Evolutionary conservation across 2,113 vertebrate species (phyloP), one percentile per base, ranked within the genome.

Genomic region (Jaculus jaculus): DNA sequence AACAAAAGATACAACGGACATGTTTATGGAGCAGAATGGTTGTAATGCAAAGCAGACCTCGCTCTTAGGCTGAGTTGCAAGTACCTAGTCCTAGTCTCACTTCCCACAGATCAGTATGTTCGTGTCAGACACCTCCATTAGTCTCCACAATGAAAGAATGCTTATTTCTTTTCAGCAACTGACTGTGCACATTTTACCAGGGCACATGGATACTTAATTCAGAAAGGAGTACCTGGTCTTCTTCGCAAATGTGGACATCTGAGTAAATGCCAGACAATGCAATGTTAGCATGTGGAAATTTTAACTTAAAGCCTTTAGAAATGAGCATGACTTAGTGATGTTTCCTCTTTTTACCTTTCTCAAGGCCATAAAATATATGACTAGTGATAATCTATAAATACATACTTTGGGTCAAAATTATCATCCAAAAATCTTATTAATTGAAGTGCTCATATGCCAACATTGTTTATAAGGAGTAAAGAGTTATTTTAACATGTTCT

Each of bases 361-460:
- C 23, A 74, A n/a, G 23, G 0, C 18, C 92, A 0, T 51, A 47
- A 81, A 32, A 32, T 90, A 10, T n/a, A 65, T 28, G 34, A 74
- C 18, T 87, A 80, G 28, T 58, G 61, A 88, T 73, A 69, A 37
- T 75, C 58, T 20, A n/a, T n/a, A 54, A 54, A 79, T 42, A 15
- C 30, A 68, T 77, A 79, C 68, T 4, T 80, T 66, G 91, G 17
- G 26, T 47, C 87, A 82, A 61, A 63, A 74, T 95, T 91, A 74
- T 60, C 13, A 92, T 17, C 30, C 91, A 47, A 11, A 91, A 86
- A 94, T 16, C 24, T 39, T 85, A 21, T 80, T 78, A 63, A 78
- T 90, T 47, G 88, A 63, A 84, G 73, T 85, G 85, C 42, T 86
- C 30, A 91, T 78, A 39, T 87, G 30, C 61, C 30, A 94, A 66